Conservation (phyloP, 2,888 invertebrate species). For the Eristalinus sepulchralis region DNA sequence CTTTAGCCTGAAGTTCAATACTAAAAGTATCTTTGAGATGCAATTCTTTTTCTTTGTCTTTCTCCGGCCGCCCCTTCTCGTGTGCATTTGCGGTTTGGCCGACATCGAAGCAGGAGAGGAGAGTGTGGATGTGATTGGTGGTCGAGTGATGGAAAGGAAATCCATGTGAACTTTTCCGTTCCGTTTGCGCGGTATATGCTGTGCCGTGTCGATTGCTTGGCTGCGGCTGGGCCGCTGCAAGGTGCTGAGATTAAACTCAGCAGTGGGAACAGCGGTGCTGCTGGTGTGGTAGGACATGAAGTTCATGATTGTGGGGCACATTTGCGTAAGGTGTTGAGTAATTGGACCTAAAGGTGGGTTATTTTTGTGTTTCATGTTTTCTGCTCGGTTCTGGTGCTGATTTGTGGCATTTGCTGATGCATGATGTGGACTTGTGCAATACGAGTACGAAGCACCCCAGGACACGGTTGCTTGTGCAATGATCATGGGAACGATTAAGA, state of each 20-base stretch:
- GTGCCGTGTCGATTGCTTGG: neutral
- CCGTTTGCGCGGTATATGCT: constrained; percentile 8
- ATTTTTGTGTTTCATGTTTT: constrained; percentile 5
- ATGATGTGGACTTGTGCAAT: neutral
- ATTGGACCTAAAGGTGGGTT: constrained; percentile 58
- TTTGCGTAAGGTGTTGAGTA: constrained; percentile 71
- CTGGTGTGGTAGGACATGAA: constrained; percentile 61
- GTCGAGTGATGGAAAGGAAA: constrained; percentile 46
- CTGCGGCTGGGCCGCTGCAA: constrained; percentile 24
- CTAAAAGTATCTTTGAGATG: constrained; percentile 74
- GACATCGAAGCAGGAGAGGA: constrained; percentile 42
- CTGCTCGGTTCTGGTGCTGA: neutral
- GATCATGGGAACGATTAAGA: constrained; percentile 40
- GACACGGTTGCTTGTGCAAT: constrained; percentile 29
- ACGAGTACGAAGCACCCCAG: constrained; percentile 9
- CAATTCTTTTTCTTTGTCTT: constrained; percentile 22
- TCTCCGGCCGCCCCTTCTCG: constrained; percentile 13
- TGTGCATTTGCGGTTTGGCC: constrained; percentile 48
- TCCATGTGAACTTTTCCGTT: constrained; percentile 69
- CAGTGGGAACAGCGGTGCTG: constrained; percentile 31
- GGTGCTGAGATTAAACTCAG: constrained; percentile 64
- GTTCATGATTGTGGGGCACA: constrained; percentile 71
- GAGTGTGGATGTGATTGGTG: constrained; percentile 50
- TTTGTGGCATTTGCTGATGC: constrained; percentile 15
- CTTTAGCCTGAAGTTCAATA: constrained; percentile 81